phyloP scores from a whole-genome alignment of 1,140 invertebrate species.

The Mya arenaria region DNA sequence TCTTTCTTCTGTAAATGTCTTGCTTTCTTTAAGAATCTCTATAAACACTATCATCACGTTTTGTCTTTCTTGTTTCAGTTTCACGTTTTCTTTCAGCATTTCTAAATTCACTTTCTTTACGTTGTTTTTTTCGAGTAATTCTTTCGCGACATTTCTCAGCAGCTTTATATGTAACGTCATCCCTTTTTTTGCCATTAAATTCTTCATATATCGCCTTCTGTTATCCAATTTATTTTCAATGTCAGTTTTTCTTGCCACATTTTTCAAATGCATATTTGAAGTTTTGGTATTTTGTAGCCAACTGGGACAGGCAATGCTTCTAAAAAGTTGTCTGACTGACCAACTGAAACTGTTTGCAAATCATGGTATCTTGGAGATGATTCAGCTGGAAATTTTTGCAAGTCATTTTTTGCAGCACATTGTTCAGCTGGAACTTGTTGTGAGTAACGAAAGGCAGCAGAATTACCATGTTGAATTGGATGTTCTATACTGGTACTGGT shows the following conservation, averaged over 20 bases:
- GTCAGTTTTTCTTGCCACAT: background rate
- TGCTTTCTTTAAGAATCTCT: background rate
- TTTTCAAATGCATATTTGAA: background rate
- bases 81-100: conserved; percentile 1
- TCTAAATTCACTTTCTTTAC: background rate
- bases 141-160: background rate
- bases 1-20: background rate
- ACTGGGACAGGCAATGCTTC: background rate
- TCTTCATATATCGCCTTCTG: background rate
- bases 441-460: too few relatives aligned
- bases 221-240: background rate
- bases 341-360: too few relatives aligned
- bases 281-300: background rate
- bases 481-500: too few relatives aligned
- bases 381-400: too few relatives aligned
- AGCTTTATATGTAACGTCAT: background rate
- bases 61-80: background rate
- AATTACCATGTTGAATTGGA: too few relatives aligned
- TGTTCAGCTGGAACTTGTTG: too few relatives aligned
- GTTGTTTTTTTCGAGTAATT: background rate
- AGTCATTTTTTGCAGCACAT: too few relatives aligned
- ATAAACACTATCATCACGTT: background rate
- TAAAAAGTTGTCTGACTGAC: too few relatives aligned
- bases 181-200: background rate
- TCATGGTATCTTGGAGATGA: too few relatives aligned